phyloP scores from a whole-genome alignment of 2,113 vertebrate species.

The Coptodon rendalli region DNA sequence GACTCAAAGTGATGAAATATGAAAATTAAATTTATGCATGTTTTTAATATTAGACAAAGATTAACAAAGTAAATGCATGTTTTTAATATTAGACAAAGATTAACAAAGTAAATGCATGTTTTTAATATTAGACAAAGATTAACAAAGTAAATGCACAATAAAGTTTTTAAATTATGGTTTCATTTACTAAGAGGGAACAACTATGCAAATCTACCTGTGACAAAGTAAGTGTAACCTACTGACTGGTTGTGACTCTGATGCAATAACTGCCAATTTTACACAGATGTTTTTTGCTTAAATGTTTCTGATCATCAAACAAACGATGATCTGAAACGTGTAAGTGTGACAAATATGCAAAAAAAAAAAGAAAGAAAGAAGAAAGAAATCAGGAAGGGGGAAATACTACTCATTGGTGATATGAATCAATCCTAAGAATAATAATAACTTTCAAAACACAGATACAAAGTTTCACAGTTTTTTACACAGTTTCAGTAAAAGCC shows the following conservation, averaged over 20 bases:
- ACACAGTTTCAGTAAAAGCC: background rate
- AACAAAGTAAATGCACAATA: background rate
- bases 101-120: background rate
- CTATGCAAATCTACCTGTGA: accelerated
- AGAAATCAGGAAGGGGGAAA: background rate
- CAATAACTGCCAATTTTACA: background rate
- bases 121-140: accelerated
- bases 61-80: background rate
- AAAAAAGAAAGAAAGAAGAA: background rate
- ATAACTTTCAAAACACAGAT: background rate
- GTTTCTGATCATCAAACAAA: background rate
- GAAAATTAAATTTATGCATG: background rate
- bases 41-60: accelerated
- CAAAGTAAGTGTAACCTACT: accelerated
- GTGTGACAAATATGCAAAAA: background rate
- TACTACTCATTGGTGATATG: accelerated
- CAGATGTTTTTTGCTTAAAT: background rate
- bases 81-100: accelerated
- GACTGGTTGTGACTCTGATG: background rate
- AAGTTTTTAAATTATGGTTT: background rate
- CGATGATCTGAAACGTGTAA: accelerated
- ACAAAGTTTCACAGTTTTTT: background rate
- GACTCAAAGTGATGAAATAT: background rate
- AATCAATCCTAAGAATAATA: background rate
- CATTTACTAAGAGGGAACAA: background rate